phyloP scores from a whole-genome alignment of 1,140 invertebrate genomes.

The Brachionus rubens region DNA sequence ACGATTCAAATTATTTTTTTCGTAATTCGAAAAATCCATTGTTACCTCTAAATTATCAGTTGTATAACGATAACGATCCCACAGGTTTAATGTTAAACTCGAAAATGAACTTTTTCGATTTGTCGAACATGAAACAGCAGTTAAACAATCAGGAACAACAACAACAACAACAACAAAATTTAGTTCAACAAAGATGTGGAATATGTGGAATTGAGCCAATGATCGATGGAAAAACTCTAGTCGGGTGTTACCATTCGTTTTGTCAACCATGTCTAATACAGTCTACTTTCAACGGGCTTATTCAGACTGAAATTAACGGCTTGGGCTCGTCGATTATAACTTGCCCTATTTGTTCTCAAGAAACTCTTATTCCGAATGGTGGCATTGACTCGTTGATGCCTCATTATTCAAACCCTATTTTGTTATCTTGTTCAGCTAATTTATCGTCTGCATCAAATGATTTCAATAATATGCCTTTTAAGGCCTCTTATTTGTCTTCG shows the following conservation, averaged over 20 bases:
- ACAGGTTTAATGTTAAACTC: background rate
- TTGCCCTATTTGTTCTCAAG: constrained; percentile 6
- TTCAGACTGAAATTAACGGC: constrained; percentile 6
- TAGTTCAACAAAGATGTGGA: background rate
- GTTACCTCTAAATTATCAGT: background rate
- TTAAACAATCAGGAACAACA: background rate
- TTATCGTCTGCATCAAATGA: background rate
- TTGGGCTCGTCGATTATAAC: background rate
- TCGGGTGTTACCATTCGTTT: constrained; percentile 20
- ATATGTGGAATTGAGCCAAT: constrained; percentile 4
- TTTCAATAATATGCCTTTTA: background rate
- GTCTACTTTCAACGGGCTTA: background rate
- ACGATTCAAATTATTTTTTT: background rate
- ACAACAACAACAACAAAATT: background rate
- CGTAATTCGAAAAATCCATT: background rate
- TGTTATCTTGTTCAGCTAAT: background rate
- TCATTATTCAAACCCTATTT: background rate
- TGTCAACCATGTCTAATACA: background rate
- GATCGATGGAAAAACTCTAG: constrained; percentile 14
- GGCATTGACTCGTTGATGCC: background rate
- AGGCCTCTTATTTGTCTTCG: background rate
- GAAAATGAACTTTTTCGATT: background rate
- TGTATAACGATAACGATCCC: background rate
- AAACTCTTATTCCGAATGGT: constrained; percentile 3
- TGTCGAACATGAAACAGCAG: background rate